phyloP scores from a whole-genome alignment of 1,140 invertebrate genomes.

The Bombus consobrinus region DNA sequence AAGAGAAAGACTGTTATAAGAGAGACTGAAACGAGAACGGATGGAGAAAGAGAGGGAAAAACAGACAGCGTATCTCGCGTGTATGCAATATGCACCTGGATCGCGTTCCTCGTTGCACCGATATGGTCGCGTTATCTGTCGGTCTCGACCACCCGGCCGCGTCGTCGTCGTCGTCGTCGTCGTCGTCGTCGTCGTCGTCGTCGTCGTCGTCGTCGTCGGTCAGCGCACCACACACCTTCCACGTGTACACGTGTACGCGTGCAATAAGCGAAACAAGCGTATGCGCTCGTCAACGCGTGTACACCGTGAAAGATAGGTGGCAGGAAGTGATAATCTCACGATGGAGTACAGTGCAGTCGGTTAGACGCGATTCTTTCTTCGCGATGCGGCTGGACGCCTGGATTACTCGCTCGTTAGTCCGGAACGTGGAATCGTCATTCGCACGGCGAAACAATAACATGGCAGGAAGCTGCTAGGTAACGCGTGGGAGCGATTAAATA shows the following conservation, averaged over 20 bases:
- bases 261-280: background rate
- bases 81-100: conserved; percentile 63
- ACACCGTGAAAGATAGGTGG: conserved; percentile 59
- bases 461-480: conserved; percentile 17
- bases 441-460: conserved; percentile 38
- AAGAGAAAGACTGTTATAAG: background rate
- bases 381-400: conserved; percentile 39
- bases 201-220: conserved; percentile 21
- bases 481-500: conserved; percentile 37
- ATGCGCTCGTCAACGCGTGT: background rate
- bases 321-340: conserved; percentile 67
- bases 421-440: conserved; percentile 39
- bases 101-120: conserved; percentile 50
- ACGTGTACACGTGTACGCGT: background rate
- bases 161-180: conserved; percentile 6
- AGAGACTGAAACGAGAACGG: background rate
- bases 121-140: conserved; percentile 61
- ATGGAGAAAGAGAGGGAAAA: background rate
- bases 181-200: conserved; percentile 6
- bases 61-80: background rate
- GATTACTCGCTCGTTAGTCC: conserved; percentile 27
- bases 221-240: background rate
- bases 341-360: background rate
- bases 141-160: conserved; percentile 43
- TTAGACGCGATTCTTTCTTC: conserved; percentile 1